Conservation (phyloP, 2,888 invertebrate species). For the Noctuana brunneofusca region DNA sequence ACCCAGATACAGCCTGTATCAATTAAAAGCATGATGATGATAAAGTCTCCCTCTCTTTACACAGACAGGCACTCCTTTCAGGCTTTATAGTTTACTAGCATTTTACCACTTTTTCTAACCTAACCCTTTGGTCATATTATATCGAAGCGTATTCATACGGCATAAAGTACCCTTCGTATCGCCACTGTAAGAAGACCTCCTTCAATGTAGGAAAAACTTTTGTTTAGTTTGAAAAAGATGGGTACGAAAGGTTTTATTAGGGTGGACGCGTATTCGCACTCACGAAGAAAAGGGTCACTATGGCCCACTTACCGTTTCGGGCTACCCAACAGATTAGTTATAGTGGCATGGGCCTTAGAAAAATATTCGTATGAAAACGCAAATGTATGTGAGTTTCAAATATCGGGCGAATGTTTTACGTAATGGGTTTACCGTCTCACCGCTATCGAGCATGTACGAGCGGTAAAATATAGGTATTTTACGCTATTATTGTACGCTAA, state of each 20-base stretch:
- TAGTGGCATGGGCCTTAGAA: slow-evolving; percentile 54
- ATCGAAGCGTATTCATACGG: slow-evolving; percentile 69
- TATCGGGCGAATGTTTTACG: slow-evolving; percentile 53
- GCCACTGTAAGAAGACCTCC: slow-evolving; percentile 48
- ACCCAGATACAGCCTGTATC: background rate
- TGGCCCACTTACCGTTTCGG: slow-evolving; percentile 69
- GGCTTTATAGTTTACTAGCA: slow-evolving; percentile 68
- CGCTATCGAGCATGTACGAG: background rate
- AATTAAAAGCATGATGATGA: slow-evolving; percentile 21
- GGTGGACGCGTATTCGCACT: slow-evolving; percentile 52
- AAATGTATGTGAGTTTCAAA: slow-evolving; percentile 52
- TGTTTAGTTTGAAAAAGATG: slow-evolving; percentile 36
- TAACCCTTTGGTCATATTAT: slow-evolving; percentile 61
- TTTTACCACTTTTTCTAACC: slow-evolving; percentile 64
- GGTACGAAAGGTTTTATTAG: slow-evolving; percentile 40
- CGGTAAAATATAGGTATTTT: too few relatives aligned
- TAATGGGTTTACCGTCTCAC: background rate
- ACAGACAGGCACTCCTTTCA: slow-evolving; percentile 51
- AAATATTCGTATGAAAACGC: slow-evolving; percentile 59
- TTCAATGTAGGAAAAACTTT: slow-evolving; percentile 38
- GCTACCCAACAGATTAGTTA: slow-evolving; percentile 60
- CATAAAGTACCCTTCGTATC: slow-evolving; percentile 56
- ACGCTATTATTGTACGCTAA: too few relatives aligned
- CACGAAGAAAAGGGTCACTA: slow-evolving; percentile 58
- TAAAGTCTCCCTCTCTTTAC: slow-evolving; percentile 32